Base-by-base conservation (phyloP, 92 coral and sea anemone species). In the Epizoanthus fatuus region DNA sequence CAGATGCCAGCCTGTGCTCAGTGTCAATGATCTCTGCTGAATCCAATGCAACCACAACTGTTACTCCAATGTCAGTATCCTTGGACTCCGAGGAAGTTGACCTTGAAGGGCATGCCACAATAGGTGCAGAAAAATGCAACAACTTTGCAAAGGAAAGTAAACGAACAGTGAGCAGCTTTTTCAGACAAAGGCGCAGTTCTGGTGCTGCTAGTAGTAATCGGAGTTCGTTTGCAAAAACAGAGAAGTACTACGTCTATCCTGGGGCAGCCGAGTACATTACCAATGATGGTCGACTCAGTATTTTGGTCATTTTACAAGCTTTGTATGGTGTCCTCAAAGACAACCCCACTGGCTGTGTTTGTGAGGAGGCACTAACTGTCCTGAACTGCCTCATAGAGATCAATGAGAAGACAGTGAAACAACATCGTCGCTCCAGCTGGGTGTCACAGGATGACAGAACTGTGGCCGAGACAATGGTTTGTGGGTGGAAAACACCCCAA, bases 201-300 rank as follows among this genome's bases (percentile, higher is more conserved):
- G 82, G 65, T 42, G 42, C 52, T 3, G 63, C 87, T 25, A 62
- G 88, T 58, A 84, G 84, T 54, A 74, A 86, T 20, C 66, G 91
- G 22, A 97, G 91, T 59, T 93, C 95, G 0, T 81, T 78, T 68
- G 78, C 74, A 6, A 77, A 90, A 45, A 91, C 88, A 16, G 98
- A 95, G 35, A 93, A 93, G 52, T 95, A 91, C 72, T 79, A 85
- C 17, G 99, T 91, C 44, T 91, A 93, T 66, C 98, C 95, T 1
- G 99, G 99, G 0, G 96, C 98, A 14, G 98, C 92, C 3, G 99
- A 95, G 22, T 91, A 95, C 91, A 89, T 97, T 72, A 96, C 98
- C 5, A 83, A 87, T 11, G 96, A 93, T 87, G 99, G 99, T 12
- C 83, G 98, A 38, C 86, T 97, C 20, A 97, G 98, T 62, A 84